Evolutionary conservation across 2,888 invertebrate species (phyloP).

Genomic region (Hoplodrina blanda): DNA sequence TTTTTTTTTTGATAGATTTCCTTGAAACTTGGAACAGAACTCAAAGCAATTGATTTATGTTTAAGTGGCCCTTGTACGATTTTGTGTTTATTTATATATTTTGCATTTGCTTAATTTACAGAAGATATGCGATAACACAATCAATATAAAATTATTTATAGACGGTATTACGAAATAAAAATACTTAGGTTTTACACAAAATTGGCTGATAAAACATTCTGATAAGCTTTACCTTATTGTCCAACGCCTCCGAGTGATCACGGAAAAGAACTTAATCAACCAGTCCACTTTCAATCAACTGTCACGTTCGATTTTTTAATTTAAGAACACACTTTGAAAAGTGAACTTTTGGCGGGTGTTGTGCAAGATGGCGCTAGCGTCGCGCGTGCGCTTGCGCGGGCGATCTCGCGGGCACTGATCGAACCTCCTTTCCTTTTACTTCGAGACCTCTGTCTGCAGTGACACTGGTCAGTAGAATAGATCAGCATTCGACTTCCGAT

Average conservation of each 20-base stretch:
- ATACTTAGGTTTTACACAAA: slow-evolving; percentile 24
- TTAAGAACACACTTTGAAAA: slow-evolving; percentile 69
- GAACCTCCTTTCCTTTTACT: slow-evolving; percentile 81
- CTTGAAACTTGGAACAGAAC: slow-evolving; percentile 54
- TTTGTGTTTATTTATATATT: slow-evolving; percentile 28
- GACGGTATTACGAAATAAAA: slow-evolving; percentile 49
- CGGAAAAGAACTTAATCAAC: slow-evolving; percentile 68
- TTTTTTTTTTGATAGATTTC: slow-evolving; percentile 48
- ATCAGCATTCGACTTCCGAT: slow-evolving; percentile 80
- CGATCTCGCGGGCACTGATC: slow-evolving; percentile 85
- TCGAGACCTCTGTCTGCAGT: slow-evolving; percentile 73
- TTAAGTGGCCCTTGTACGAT: slow-evolving; percentile 15
- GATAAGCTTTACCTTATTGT: slow-evolving; percentile 74
- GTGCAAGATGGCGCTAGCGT: slow-evolving; percentile 56
- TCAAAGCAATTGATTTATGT: slow-evolving; percentile 53
- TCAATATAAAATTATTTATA: slow-evolving; percentile 49
- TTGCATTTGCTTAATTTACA: slow-evolving; percentile 40
- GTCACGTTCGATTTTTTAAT: slow-evolving; percentile 68
- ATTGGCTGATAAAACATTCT: slow-evolving; percentile 58
- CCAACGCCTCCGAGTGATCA: slow-evolving; percentile 64
- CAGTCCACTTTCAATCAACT: slow-evolving; percentile 75
- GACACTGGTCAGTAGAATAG: slow-evolving; percentile 75
- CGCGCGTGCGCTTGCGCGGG: slow-evolving; percentile 78
- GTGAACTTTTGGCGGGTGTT: slow-evolving; percentile 75
- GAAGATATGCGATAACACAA: slow-evolving; percentile 22